Percentiles rank a stretch among this genome's conserved stretches.
phyloP scores from a whole-genome alignment of 1,140 invertebrate genomes.

The Callitettix versicolor region DNA sequence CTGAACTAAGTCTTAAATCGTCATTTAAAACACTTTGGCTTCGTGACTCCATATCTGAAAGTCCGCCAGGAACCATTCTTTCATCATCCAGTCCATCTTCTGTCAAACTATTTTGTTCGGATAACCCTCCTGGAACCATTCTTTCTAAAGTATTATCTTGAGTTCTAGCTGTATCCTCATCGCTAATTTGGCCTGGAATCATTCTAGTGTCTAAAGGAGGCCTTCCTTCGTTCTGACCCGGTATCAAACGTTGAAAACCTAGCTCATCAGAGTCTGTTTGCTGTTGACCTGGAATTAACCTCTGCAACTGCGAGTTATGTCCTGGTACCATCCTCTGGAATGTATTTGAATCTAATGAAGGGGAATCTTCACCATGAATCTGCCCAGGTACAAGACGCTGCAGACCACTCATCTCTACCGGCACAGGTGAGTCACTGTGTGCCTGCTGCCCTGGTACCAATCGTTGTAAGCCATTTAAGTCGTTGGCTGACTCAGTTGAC shows the following conservation, averaged over 20 bases:
- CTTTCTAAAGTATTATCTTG: background rate
- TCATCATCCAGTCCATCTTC: slow-evolving; percentile 1
- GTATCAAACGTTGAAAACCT: background rate
- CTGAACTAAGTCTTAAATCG: background rate
- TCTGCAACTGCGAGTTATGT: background rate
- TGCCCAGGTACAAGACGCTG: slow-evolving; percentile 4
- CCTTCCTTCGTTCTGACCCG: background rate
- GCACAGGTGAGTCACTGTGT: slow-evolving; percentile 4
- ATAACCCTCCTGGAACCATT: slow-evolving; percentile 4
- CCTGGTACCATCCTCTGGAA: background rate
- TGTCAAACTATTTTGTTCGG: slow-evolving; percentile 4
- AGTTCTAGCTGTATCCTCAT: background rate
- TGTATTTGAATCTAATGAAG: too few relatives aligned
- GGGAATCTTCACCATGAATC: background rate
- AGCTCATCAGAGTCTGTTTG: background rate
- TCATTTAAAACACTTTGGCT: background rate
- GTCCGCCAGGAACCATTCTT: slow-evolving; percentile 5
- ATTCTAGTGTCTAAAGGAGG: slow-evolving; percentile 1
- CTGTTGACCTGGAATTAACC: slow-evolving; percentile 1
- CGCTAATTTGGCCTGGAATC: slow-evolving; percentile 3
- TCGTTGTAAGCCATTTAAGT: slow-evolving; percentile 31
- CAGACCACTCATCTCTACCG: background rate
- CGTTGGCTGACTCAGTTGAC: slow-evolving; percentile 28
- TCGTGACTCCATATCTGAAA: background rate
- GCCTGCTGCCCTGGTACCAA: slow-evolving; percentile 3